Conservation (phyloP, 2,797 vertebrate genomes). For the Emydoidea blandingii region DNA sequence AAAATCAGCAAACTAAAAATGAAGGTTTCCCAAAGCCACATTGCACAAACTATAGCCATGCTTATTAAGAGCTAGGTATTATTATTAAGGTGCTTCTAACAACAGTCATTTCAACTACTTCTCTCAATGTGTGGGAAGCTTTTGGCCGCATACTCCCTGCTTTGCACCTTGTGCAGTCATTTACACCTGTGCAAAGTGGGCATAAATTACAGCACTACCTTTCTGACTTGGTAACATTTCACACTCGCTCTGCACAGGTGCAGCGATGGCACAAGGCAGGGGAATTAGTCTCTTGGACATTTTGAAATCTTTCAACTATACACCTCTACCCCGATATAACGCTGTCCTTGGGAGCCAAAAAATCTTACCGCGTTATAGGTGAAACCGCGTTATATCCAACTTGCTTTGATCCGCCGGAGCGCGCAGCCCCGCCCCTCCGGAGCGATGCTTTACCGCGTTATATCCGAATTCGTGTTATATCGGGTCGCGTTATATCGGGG, state of each 20-base stretch:
- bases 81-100: slow-evolving; percentile 6
- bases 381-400: too few species aligned
- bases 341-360: too few species aligned
- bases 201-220: not conserved
- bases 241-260: not conserved
- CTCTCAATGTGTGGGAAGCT: not conserved
- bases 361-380: too few species aligned
- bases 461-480: too few species aligned
- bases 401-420: too few species aligned
- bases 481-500: too few species aligned
- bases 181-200: not conserved
- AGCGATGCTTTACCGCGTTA: too few species aligned
- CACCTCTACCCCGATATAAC: too few species aligned
- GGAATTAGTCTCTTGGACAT: not conserved
- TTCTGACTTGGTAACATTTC: not conserved
- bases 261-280: not conserved
- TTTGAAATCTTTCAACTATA: slow-evolving; percentile 4
- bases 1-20: not conserved
- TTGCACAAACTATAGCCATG: accelerated
- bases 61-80: slow-evolving; percentile 4
- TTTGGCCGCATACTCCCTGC: not conserved
- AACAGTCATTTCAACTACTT: not conserved
- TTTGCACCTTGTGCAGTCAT: not conserved
- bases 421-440: too few species aligned
- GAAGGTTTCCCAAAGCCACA: slow-evolving; percentile 4